A percentile compares a stretch with the other conserved stretches of the same genome.
phyloP scores from a whole-genome alignment of 92 coral and sea anemone species.

The Parazoanthus atlanticus region DNA sequence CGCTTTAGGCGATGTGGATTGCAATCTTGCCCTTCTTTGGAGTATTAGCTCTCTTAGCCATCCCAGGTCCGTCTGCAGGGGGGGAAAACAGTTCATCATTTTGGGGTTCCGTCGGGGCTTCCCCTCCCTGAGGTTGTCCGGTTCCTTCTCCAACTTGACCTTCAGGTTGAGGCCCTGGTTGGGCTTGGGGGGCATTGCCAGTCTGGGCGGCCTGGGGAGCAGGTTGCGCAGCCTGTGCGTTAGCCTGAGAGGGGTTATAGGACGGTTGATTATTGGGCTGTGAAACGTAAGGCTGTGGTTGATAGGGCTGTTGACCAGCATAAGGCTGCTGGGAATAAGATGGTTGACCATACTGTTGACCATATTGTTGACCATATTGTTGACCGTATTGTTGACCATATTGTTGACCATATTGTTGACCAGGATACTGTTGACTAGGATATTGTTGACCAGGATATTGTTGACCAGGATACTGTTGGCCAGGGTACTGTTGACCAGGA shows the following conservation, averaged over 20 bases:
- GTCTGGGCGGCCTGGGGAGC: neutral
- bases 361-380: neutral
- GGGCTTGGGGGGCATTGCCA: neutral
- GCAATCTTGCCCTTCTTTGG: neutral
- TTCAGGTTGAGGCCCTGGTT: neutral
- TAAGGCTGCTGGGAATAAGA: neutral
- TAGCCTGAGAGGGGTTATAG: neutral
- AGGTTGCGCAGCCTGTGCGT: neutral
- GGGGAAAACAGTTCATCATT: constrained; percentile 36
- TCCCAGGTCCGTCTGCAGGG: constrained; percentile 22
- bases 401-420: neutral
- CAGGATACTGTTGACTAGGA: neutral
- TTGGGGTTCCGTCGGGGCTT: neutral
- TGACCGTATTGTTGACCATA: neutral
- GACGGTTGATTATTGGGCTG: neutral
- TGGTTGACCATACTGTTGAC: neutral
- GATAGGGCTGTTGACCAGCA: neutral
- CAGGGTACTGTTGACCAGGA: neutral
- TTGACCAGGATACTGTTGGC: neutral
- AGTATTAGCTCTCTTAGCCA: neutral
- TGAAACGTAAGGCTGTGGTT: no score
- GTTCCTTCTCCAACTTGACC: constrained; percentile 3
- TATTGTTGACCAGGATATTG: neutral
- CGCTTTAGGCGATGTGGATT: neutral
- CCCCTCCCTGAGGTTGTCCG: constrained; percentile 1